Evolutionary conservation across 64 coral and sea anemone species (phyloP), one percentile per base, ranked within the genome.

Genomic region (Anthopleura sola): DNA sequence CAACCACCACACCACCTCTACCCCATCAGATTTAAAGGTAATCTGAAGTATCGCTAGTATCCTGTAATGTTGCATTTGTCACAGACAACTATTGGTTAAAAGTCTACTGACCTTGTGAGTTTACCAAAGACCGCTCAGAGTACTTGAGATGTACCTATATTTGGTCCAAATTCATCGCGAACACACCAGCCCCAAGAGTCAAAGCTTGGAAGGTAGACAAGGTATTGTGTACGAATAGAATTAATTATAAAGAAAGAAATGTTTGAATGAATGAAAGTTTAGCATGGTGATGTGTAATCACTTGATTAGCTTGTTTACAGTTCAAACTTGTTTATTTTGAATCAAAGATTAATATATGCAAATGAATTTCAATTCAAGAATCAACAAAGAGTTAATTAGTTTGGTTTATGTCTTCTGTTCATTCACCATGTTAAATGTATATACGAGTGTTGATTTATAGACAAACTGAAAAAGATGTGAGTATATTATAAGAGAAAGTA

Each of bases 1-100:
- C 58, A n/a, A 23, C 58, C 58, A 62, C 58, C 58, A 62, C 58
- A 21, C 40, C 40, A 44, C 1, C 58, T 26, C 58, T 62, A 62
- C 58, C 66, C 66, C 29, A 71, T 16, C 31, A 71, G 66, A 71
- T 34, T 71, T 71, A 29, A 71, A 71, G 28, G 29, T 29, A 34
- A 71, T 31, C n/a, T 71, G 26, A 31, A 33, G 66, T 71, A 34
- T 71, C 66, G 7, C 26, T 71, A 71, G 66, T 71, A 15, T 34
- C 66, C 66, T 71, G 66, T 71, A 71, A 71, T 71, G 66, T 71
- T 71, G 58, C 58, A 62, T 62, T 26, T 62, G 58, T 62, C 58
- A 33, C 66, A 71, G 9, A 12, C 31, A 71, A 71, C 66, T 14
- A 33, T 71, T 17, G 13, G 66, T 14, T 29, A n/a, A 32, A 36